phyloP scores from a whole-genome alignment of 2,113 vertebrate species.

The Hyaena hyaena region DNA sequence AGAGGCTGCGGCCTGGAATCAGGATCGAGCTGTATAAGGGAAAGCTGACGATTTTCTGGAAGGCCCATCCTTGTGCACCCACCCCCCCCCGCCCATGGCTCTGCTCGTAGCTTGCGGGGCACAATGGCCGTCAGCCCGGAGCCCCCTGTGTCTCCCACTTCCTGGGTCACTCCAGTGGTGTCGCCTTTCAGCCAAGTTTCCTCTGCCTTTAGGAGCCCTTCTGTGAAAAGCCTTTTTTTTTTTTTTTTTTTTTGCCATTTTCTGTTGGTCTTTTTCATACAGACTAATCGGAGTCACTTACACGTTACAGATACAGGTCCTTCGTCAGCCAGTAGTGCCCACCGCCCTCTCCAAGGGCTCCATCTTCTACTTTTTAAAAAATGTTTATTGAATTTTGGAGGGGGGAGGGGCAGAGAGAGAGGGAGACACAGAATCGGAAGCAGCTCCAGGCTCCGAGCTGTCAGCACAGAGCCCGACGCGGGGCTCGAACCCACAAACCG shows the following conservation, averaged over 20 bases:
- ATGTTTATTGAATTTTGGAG: too few relatives aligned
- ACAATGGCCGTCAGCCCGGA: too few relatives aligned
- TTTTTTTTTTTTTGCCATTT: background rate
- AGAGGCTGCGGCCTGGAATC: background rate
- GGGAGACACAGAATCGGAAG: too few relatives aligned
- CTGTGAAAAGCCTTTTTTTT: background rate
- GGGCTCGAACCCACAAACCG: too few relatives aligned
- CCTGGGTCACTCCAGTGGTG: fast-evolving
- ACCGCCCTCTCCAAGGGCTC: too few relatives aligned
- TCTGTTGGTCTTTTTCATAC: too few relatives aligned
- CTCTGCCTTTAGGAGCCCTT: background rate
- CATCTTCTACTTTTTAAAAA: too few relatives aligned
- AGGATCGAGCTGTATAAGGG: background rate
- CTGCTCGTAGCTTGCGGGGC: too few relatives aligned
- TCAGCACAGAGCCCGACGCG: too few relatives aligned
- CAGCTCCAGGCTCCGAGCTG: too few relatives aligned
- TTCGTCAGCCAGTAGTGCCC: background rate
- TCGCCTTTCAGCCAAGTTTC: background rate
- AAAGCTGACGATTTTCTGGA: background rate
- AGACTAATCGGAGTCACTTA: background rate
- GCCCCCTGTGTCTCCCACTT: fast-evolving
- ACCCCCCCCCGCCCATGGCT: too few relatives aligned
- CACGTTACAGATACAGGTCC: background rate
- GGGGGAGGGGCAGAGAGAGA: too few relatives aligned
- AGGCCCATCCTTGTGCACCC: background rate